These are phyloP conservation scores for Spinus olivaceus DNA, from an alignment of 2,797 vertebrate species.

Conservation along the genomic window DNA sequence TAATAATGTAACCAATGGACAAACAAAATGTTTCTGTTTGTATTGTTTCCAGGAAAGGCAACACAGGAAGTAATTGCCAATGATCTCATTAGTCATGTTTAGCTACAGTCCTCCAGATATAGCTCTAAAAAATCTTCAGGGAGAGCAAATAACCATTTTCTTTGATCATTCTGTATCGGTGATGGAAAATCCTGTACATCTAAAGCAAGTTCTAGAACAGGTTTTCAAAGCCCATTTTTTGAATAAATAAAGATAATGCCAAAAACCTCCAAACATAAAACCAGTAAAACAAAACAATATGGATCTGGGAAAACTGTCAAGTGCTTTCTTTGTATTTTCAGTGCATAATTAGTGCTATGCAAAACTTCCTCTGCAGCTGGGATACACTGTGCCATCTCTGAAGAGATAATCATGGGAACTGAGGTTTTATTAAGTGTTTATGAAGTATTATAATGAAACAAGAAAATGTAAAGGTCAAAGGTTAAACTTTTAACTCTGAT, in stretches of 20 bases:
- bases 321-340: slow-evolving; percentile 50
- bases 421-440: slow-evolving; percentile 50
- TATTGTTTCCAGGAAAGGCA: slow-evolving; percentile 20
- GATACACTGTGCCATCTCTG: slow-evolving; percentile 31
- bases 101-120: not conserved
- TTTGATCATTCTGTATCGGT: not conserved
- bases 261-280: not conserved
- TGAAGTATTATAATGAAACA: slow-evolving; percentile 26
- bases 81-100: not conserved
- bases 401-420: slow-evolving; percentile 44
- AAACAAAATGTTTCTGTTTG: not conserved
- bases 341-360: slow-evolving; percentile 41
- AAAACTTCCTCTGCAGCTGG: slow-evolving; percentile 52
- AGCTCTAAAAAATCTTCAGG: not conserved
- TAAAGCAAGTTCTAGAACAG: not conserved
- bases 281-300: not conserved
- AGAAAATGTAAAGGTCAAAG: slow-evolving; percentile 27
- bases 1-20: not conserved
- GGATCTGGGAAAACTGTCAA: slow-evolving; percentile 48
- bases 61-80: not conserved
- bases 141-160: not conserved
- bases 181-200: not conserved
- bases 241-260: not conserved
- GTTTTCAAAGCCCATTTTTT: not conserved
- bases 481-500: slow-evolving; percentile 17